Evolutionary conservation across 2,888 invertebrate genomes (phyloP).

Genomic region (Dryobotodes eremita): DNA sequence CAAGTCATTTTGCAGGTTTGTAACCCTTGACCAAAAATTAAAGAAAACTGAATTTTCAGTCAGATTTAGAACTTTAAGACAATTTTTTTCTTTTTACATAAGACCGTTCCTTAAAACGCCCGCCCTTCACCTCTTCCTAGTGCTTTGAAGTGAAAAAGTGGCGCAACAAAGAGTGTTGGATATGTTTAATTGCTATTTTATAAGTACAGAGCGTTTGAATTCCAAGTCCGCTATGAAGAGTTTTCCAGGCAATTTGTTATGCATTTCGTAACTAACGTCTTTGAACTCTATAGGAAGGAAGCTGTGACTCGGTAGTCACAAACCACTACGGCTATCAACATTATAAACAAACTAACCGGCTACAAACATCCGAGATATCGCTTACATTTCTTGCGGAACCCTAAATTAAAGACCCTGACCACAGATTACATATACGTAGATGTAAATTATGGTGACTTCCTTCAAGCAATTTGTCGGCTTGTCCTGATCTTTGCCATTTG

Average conservation of each 20-base stretch:
- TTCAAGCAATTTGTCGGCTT: conserved; percentile 43
- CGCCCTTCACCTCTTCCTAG: background rate
- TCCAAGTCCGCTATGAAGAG: background rate
- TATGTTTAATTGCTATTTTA: background rate
- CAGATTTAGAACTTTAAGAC: background rate
- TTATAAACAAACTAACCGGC: conserved; percentile 45
- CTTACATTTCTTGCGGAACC: conserved; percentile 45
- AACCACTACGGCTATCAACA: conserved; percentile 16
- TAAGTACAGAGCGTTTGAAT: background rate
- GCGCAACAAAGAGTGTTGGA: background rate
- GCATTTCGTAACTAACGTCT: conserved; percentile 10
- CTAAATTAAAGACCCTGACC: conserved; percentile 43
- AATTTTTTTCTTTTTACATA: too few relatives aligned
- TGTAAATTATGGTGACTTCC: conserved; percentile 45
- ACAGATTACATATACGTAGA: conserved; percentile 27
- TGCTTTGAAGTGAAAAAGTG: background rate
- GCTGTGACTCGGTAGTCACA: background rate
- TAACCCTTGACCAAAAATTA: background rate
- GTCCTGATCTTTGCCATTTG: conserved; percentile 59
- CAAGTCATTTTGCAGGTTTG: background rate
- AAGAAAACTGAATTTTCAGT: background rate
- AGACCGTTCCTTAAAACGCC: background rate
- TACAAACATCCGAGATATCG: conserved; percentile 30
- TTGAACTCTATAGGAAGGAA: conserved; percentile 33
- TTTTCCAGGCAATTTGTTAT: background rate